Base-by-base conservation (phyloP, 1,140 invertebrate species). In the Limonius californicus region DNA sequence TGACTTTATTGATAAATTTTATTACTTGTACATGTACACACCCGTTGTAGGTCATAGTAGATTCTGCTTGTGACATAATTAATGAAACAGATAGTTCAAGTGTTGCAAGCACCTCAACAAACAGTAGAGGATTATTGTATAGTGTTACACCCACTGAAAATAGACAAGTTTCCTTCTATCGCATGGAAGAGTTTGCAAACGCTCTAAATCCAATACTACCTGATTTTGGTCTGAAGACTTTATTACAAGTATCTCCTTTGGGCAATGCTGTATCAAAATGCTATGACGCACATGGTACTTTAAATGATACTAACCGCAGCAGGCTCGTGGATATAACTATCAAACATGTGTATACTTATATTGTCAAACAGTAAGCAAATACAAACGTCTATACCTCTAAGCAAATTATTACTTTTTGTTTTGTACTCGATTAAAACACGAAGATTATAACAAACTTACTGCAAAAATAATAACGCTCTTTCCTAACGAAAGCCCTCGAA, bases 321-420 rank as follows among this genome's bases (percentile, higher is more conserved):
- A 35, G 57, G 18, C 35, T 59, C 16, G 42, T 59, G 35, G 39
- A 59, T 16, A 47, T 47, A 14, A 59, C 45, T 19, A 59, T 59
- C 7, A 59, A 59, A 59, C 57, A 59, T 23, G 8, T 59, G 27
- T 59, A 0, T 47, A 45, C 20, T 23, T 20, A 47, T 27, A 59
- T 59, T 6, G 45, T 47, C 43, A 59, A 45, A 23, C 35, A 59
- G 42, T 58, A 58, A 43, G 39, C 45, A n/a, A n/a, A n/a, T n/a
- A n/a, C n/a, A n/a, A n/a, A n/a, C n/a, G n/a, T n/a, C n/a, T n/a
- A n/a, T n/a, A n/a, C n/a, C n/a, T n/a, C n/a, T n/a, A n/a, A n/a
- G n/a, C n/a, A n/a, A n/a, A n/a, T n/a, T n/a, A n/a, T n/a, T n/a
- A n/a, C n/a, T n/a, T n/a, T n/a, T 21, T 45, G n/a, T 23, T 19